phyloP scores from a whole-genome alignment of 64 coral and sea anemone genomes.

The Astreopora myriophthalma region DNA sequence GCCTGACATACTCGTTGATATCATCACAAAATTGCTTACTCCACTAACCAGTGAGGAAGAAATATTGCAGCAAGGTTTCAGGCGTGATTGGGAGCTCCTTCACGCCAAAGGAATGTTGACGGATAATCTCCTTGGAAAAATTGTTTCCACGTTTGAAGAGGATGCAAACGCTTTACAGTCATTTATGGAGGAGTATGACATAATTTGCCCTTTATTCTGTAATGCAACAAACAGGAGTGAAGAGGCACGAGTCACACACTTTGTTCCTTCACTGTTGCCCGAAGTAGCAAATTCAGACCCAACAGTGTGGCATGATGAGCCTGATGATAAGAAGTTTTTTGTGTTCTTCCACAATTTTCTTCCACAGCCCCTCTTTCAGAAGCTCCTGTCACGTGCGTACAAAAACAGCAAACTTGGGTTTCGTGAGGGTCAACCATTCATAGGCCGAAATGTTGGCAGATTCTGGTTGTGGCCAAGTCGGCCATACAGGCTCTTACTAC shows the following conservation, averaged over 20 bases:
- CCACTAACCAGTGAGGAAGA: background rate
- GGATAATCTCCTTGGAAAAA: background rate
- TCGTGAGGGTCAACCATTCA: background rate
- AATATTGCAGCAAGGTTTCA: constrained; percentile 15
- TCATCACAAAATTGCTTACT: constrained; percentile 43
- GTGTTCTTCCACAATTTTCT: constrained; percentile 55
- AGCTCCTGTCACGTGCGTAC: constrained; percentile 64
- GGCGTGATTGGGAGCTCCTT: constrained; percentile 2
- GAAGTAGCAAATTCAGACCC: background rate
- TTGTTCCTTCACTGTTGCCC: constrained; percentile 63
- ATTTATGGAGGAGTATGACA: constrained; percentile 55
- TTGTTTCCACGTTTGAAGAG: background rate
- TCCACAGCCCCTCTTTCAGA: constrained; percentile 68
- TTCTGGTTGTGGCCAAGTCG: constrained; percentile 62
- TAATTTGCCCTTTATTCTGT: constrained; percentile 42
- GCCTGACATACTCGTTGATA: constrained; percentile 16
- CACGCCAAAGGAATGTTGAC: constrained; percentile 39
- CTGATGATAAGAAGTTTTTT: constrained; percentile 56
- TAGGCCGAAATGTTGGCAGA: constrained; percentile 42
- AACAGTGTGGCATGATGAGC: constrained; percentile 33
- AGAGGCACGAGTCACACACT: constrained; percentile 18
- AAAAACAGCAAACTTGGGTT: background rate
- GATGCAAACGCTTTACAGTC: background rate
- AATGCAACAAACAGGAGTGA: background rate
- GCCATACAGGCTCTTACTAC: constrained; percentile 36